These are phyloP conservation scores for Tetragnatha montana DNA, from an alignment of 2,888 invertebrate species.

Conservation along the genomic window DNA sequence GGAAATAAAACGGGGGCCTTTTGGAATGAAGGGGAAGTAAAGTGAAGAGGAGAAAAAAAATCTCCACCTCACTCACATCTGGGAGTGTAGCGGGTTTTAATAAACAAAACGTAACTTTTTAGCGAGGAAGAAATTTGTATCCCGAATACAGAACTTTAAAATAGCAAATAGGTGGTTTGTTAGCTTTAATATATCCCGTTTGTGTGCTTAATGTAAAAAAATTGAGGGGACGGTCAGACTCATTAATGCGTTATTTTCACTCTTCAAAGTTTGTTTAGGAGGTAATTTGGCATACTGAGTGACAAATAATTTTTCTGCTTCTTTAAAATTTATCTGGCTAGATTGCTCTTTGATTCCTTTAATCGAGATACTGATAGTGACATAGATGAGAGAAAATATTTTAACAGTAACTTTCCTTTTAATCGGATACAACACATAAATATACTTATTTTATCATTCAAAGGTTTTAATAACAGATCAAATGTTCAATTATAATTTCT, in stretches of 20 bases:
- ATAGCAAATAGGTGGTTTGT: conserved; percentile 38
- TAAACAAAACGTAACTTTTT: conserved; percentile 62
- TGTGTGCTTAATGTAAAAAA: conserved; percentile 38
- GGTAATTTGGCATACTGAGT: too few species aligned
- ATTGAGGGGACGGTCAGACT: conserved; percentile 3
- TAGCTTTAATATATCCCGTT: conserved; percentile 55
- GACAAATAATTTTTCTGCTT: too few species aligned
- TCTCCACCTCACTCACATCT: conserved; percentile 24
- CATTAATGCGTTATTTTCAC: conserved; percentile 17
- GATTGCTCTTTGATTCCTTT: too few species aligned
- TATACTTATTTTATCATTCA: too few species aligned
- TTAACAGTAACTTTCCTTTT: too few species aligned
- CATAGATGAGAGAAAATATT: too few species aligned
- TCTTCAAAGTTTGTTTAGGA: background rate
- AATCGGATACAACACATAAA: too few species aligned
- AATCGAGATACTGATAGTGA: too few species aligned
- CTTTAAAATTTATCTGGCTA: too few species aligned
- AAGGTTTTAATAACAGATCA: too few species aligned
- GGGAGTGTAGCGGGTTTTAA: conserved; percentile 58
- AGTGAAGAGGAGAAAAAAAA: conserved; percentile 29
- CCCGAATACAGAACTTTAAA: conserved; percentile 44
- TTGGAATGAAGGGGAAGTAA: background rate
- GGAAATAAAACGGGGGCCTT: conserved; percentile 58
- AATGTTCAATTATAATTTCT: too few species aligned
- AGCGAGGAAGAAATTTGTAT: background rate